phyloP scores from a whole-genome alignment of 1,140 invertebrate genomes.

The Drosophila kurseongensis region DNA sequence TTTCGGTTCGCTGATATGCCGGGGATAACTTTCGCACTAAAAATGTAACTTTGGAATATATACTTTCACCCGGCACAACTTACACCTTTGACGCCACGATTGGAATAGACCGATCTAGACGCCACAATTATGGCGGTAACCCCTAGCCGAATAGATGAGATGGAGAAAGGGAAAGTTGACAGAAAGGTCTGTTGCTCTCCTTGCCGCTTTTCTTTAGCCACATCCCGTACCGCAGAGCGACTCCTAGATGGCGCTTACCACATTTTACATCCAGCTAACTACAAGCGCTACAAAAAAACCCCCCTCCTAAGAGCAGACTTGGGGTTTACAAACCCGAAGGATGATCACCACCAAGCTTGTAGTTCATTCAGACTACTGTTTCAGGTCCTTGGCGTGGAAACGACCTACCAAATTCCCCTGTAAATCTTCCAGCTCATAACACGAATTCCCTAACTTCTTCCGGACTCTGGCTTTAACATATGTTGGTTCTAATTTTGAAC shows the following conservation, averaged over 20 bases:
- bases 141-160: neutral
- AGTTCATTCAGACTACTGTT: no score
- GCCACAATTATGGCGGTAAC: neutral
- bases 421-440: no score
- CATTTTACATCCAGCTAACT: neutral
- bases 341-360: no score
- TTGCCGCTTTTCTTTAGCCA: neutral
- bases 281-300: neutral
- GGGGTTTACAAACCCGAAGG: no score
- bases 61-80: neutral
- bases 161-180: neutral
- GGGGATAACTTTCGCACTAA: neutral
- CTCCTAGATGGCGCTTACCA: neutral
- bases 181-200: conserved; percentile 1
- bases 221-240: neutral
- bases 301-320: no score
- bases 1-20: neutral
- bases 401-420: no score
- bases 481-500: no score
- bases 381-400: no score
- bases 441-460: no score
- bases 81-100: neutral
- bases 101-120: neutral
- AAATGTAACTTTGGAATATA: neutral
- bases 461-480: no score